Conservation (phyloP, 2,113 vertebrate genomes). For the Salvelinus namaycush region DNA sequence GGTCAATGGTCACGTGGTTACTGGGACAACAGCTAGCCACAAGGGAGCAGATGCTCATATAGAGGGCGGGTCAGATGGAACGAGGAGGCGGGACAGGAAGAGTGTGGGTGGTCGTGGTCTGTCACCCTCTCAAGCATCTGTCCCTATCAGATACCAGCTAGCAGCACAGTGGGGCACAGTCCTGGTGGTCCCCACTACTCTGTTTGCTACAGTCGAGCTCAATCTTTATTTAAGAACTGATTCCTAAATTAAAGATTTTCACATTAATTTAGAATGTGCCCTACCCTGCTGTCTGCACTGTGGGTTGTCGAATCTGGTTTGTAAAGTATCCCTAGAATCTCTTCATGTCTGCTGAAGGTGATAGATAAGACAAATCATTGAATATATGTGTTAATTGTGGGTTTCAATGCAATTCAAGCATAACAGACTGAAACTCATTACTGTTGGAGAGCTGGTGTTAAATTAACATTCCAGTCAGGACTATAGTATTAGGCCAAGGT, state of each 20-base stretch:
- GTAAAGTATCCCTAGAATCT: slow-evolving; percentile 66
- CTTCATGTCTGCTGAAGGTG: slow-evolving; percentile 37
- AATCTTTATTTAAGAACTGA: slow-evolving; percentile 18
- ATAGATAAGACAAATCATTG: slow-evolving; percentile 37
- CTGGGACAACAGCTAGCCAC: slow-evolving; percentile 30
- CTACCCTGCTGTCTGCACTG: slow-evolving; percentile 20
- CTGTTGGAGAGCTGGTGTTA: slow-evolving; percentile 24
- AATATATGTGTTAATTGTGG: slow-evolving; percentile 31
- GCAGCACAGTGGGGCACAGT: not conserved
- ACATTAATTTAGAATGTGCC: slow-evolving; percentile 8
- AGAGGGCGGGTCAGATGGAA: not conserved
- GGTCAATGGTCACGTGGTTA: slow-evolving; percentile 39
- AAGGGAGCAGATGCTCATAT: slow-evolving; percentile 32
- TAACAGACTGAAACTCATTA: slow-evolving; percentile 43
- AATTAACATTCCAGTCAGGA: not conserved
- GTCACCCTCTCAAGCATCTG: slow-evolving; percentile 15
- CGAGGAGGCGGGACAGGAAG: not conserved
- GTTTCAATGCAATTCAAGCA: slow-evolving; percentile 39
- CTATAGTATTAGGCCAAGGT: slow-evolving; percentile 51
- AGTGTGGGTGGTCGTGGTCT: not conserved
- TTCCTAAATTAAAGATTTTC: slow-evolving; percentile 25
- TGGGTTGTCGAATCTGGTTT: slow-evolving; percentile 12
- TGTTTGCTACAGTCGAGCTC: slow-evolving; percentile 27
- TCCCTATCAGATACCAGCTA: not conserved
- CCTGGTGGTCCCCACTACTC: not conserved